Conservation (phyloP, 1,140 invertebrate genomes). For the Zophobas atratus region DNA sequence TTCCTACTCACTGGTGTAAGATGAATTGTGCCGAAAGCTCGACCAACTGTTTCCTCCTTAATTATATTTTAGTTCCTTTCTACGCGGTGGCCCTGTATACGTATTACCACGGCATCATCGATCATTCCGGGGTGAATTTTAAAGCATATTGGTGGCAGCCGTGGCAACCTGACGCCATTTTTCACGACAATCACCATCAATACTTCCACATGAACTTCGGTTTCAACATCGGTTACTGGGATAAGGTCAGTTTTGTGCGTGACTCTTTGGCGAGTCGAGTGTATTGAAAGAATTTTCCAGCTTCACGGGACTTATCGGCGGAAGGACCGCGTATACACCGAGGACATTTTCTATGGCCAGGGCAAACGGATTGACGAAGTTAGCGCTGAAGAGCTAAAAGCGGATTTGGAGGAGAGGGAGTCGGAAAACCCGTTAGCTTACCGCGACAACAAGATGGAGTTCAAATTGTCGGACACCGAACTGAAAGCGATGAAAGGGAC, state of each 20-base stretch:
- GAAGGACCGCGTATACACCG: constrained; percentile 77
- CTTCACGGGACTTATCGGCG: constrained; percentile 78
- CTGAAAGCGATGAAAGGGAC: constrained; percentile 45
- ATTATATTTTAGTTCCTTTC: constrained; percentile 72
- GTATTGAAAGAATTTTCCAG: constrained; percentile 66
- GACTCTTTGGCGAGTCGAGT: constrained; percentile 10
- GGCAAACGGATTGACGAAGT: constrained; percentile 71
- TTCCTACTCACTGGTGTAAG: constrained; percentile 79
- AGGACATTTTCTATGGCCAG: constrained; percentile 77
- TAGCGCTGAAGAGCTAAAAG: constrained; percentile 67
- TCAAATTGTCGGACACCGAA: constrained; percentile 60
- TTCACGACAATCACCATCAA: constrained; percentile 85
- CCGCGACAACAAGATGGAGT: constrained; percentile 63
- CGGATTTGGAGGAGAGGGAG: constrained; percentile 69
- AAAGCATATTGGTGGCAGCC: constrained; percentile 83
- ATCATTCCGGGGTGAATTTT: constrained; percentile 84
- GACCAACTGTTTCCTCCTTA: constrained; percentile 30
- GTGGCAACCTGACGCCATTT: constrained; percentile 82
- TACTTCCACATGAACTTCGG: constrained; percentile 85
- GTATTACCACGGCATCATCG: constrained; percentile 83
- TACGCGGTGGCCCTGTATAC: constrained; percentile 74
- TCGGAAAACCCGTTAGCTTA: constrained; percentile 72
- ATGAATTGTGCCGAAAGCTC: constrained; percentile 19
- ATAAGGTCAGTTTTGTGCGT: constrained; percentile 71
- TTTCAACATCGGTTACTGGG: constrained; percentile 80